A percentile compares a stretch with the other conserved stretches of the same genome.
These are phyloP conservation scores for Acipenser ruthenus DNA, from an alignment of 2,797 vertebrate genomes.

Conservation along the genomic window DNA sequence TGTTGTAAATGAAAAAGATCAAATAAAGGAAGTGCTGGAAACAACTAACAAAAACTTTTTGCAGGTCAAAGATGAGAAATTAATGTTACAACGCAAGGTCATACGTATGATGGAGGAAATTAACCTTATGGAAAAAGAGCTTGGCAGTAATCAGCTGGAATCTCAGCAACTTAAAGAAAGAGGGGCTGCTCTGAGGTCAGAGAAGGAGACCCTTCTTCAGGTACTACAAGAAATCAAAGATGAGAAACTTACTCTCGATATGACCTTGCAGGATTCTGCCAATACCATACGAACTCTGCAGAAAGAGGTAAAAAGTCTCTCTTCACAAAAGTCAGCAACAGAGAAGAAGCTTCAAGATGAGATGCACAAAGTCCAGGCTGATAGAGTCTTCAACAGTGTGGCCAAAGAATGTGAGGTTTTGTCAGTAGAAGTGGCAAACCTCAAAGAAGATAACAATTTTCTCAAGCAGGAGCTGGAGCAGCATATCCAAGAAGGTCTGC, in stretches of 20 bases:
- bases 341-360: constrained; percentile 26
- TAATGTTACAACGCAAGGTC: too few species aligned
- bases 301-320: constrained; percentile 26
- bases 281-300: constrained; percentile 28
- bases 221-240: constrained; percentile 30
- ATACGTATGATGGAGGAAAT: too few species aligned
- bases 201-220: constrained; percentile 29
- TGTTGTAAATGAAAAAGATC: too few species aligned
- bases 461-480: constrained; percentile 46
- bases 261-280: constrained; percentile 25
- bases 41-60: too few species aligned
- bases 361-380: constrained; percentile 20
- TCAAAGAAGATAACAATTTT: constrained; percentile 42
- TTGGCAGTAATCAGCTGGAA: constrained; percentile 28
- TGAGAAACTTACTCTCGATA: constrained; percentile 35
- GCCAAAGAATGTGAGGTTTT: constrained; percentile 34
- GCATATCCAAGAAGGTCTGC: constrained; percentile 27
- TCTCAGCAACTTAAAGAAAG: constrained; percentile 34
- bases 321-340: background rate
- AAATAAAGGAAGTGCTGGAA: too few species aligned
- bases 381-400: constrained; percentile 32
- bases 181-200: constrained; percentile 18
- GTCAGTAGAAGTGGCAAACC: constrained; percentile 27
- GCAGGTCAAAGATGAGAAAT: too few species aligned
- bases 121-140: constrained; percentile 26